phyloP scores from a whole-genome alignment of 2,888 invertebrate genomes.

The Pammene aurita region DNA sequence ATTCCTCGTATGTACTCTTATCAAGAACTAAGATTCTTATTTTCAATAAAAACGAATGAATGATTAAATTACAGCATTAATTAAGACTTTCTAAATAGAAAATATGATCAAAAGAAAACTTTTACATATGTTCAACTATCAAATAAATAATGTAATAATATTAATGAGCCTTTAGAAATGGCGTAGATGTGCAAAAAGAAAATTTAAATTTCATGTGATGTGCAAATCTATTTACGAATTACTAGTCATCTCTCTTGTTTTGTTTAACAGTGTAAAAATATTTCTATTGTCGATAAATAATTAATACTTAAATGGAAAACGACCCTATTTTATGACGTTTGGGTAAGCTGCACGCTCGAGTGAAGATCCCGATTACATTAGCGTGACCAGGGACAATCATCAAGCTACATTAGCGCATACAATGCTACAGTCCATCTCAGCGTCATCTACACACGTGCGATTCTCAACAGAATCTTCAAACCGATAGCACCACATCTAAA shows the following conservation, averaged over 20 bases:
- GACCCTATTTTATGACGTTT: conserved; percentile 20
- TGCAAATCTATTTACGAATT: conserved; percentile 23
- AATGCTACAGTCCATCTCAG: conserved; percentile 23
- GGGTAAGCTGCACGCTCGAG: conserved; percentile 33
- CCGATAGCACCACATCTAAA: conserved; percentile 76
- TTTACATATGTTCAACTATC: conserved; percentile 15
- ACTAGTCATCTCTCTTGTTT: conserved; percentile 32
- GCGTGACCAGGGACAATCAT: conserved; percentile 12
- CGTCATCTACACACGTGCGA: conserved; percentile 31
- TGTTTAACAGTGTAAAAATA: conserved; percentile 36
- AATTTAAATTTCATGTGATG: conserved; percentile 1
- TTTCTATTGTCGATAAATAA: conserved; percentile 37
- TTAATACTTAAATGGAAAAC: conserved; percentile 31
- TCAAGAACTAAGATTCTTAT: conserved; percentile 51
- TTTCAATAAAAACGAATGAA: conserved; percentile 45
- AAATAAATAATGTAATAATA: conserved; percentile 40
- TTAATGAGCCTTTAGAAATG: conserved; percentile 24
- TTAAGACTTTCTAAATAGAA: conserved; percentile 23
- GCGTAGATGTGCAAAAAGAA: conserved; percentile 25
- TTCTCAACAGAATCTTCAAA: conserved; percentile 55
- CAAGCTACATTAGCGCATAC: conserved; percentile 35
- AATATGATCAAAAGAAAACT: conserved; percentile 20
- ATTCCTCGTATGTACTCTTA: conserved; percentile 54
- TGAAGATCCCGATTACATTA: conserved; percentile 22
- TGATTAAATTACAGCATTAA: conserved; percentile 39